Base-by-base conservation (phyloP, 2,797 vertebrate genomes). In the Acridotheres tristis region DNA sequence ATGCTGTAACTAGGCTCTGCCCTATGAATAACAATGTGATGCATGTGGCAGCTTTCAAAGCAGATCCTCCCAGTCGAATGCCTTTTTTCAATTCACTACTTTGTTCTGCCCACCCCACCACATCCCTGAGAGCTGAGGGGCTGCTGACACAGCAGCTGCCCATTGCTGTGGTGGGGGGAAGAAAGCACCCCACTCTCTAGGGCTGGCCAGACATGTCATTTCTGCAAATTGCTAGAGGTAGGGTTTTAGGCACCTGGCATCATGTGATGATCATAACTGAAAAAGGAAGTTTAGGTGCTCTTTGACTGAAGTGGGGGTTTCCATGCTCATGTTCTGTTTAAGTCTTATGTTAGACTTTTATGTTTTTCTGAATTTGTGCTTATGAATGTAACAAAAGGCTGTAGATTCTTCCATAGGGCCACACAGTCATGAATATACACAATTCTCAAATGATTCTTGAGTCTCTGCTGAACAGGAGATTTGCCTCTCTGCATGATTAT, bases 151-250 rank as follows among this genome's bases (percentile, higher is more conserved):
- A 83, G 38, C 17, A 40, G 57, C 42, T 78, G 71, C 54, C 6
- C 4, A 2, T 1, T 58, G 8, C 26, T 51, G 27, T 69, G 34
- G 4, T 73, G 47, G n/a, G 30, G 14, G 17, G 20, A 2, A 53
- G 42, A 67, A 43, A 43, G 32, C 42, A 34, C 4, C 22, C 27
- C 0, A 0, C 18, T 42, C 20, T n/a, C 26, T 16, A 36, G 4
- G 16, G 34, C 25, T 29, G 26, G 18, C 29, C 54, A 75, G 34
- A 25, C 9, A 2, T 5, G 47, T 21, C 36, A 55, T 38, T 79
- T 77, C 26, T 89, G 29, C 1, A 0, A 57, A 11, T 75, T 34
- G 13, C 32, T 34, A 10, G 57, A 43, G 15, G 16, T 5, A 57
- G 42, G 19, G 13, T 10, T 53, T 85, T 34, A 32, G 43, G 15